Base-by-base conservation (phyloP, 2,888 invertebrate genomes). In the Galerucella nymphaeae region DNA sequence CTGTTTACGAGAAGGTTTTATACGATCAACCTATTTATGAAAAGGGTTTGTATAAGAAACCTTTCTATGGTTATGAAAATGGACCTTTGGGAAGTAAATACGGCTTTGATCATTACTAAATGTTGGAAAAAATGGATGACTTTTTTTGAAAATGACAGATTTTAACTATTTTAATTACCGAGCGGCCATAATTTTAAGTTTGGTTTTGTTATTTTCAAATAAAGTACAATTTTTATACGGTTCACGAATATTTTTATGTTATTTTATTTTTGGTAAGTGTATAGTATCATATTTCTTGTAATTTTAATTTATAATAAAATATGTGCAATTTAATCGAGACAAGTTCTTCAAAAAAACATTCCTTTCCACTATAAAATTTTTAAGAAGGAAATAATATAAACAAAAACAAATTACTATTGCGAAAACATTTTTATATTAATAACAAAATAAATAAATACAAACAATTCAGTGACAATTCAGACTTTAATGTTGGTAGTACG, bases 401-500 rank as follows among this genome's bases (percentile, higher is more conserved):
- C 0, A 30, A 8, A 30, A 30, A 30, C 30, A 30, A 30, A 30
- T 30, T 30, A 6, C 5, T 55, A 55, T 20, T 45, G 45, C 45
- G 13, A 45, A 66, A 16, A 58, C 41, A 18, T 30, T 50, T 30
- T 30, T 66, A 71, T 45, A 62, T 58, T 5, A 55, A 18, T 45
- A 41, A 71, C 66, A 73, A n/a, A 55, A 53, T 11, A 48, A 66
- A 64, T 23, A 73, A 61, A 30, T n/a, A 63, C 55, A 20, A 64
- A 66, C 62, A 50, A 70, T 23, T 59, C 4, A 69, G 20, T n/a
- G 9, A 18, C 11, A n/a, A 18, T 11, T 70, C 42, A 69, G 62
- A 20, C 58, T 48, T 57, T 71, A 74, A 57, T 74, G 70, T 10
- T 74, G 71, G 59, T 74, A 72, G 57, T 71, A 71, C 2, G 59